Evolutionary conservation across 2,113 vertebrate genomes (phyloP), one percentile per base, ranked within the genome.

Genomic region (Callocephalon fimbriatum): DNA sequence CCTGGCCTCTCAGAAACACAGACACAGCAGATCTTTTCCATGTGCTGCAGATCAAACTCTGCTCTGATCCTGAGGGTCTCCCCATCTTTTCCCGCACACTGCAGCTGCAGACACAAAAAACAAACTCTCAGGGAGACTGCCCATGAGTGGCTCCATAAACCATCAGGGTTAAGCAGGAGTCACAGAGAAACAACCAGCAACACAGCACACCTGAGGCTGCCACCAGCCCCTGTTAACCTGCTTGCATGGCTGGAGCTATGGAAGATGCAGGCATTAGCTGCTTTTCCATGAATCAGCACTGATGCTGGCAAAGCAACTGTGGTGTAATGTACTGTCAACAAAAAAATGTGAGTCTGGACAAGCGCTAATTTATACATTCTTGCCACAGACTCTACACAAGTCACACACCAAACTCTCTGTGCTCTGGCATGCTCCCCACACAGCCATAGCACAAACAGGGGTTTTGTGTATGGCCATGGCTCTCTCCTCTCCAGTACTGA

Each of bases 91-190:
- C 27, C 50, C 51, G 62, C 38, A 38, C 15, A 9, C 1, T 63
- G 47, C 76, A 91, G 79, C 58, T 59, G 44, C 80, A 83, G 67
- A 15, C 48, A 90, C 37, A 77, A 61, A 89, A 80, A 1, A 3
- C 0, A 0, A 84, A 32, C 0, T 2, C n/a, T 79, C 47, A 31
- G 27, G 23, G 31, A 93, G 5, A 26, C 0, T 68, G 61, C n/a
- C 26, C 1, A 0, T 4, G 19, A 68, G 54, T 23, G 18, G 31
- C 14, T 83, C 84, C 50, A 61, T 77, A 51, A 87, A 77, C 27
- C 45, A 16, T 13, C 4, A 18, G 63, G 38, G 68, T 59, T 66
- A 75, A 38, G 26, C 15, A 76, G 27, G 20, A 80, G 65, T 25
- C 45, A 62, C 37, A 54, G 48, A 51, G 59, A 66, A 95, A 70